Percentiles rank a stretch among this genome's conserved stretches.
These are phyloP conservation scores for Theristicus caerulescens DNA, from an alignment of 2,113 vertebrate genomes.

Conservation along the genomic window DNA sequence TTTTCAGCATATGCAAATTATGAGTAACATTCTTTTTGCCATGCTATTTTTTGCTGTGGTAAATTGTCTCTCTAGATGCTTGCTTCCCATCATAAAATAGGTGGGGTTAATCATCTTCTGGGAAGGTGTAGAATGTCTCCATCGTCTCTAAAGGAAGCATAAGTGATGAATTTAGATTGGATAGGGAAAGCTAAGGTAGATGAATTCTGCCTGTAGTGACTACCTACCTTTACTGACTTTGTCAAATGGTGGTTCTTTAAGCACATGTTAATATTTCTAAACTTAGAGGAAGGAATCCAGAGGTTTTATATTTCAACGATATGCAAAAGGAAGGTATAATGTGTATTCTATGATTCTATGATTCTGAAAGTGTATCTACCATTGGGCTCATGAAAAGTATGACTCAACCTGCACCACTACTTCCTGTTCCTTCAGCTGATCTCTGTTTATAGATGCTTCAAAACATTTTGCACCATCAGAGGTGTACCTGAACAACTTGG, in stretches of 20 bases:
- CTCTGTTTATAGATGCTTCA: not conserved
- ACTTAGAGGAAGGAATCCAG: not conserved
- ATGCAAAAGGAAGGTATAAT: rapidly evolving
- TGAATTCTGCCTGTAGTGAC: not conserved
- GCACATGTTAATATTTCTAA: not conserved
- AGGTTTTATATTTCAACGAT: not conserved
- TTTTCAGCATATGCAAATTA: conserved; percentile 1
- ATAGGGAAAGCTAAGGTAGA: not conserved
- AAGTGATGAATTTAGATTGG: not conserved
- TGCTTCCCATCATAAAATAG: not conserved
- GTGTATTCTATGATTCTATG: not conserved
- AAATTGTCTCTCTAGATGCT: not conserved
- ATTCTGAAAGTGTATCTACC: not conserved
- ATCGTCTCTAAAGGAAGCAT: not conserved
- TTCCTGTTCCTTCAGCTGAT: not conserved
- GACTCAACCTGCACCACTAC: not conserved
- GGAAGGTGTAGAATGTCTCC: not conserved
- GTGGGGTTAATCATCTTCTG: not conserved
- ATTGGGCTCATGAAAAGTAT: not conserved
- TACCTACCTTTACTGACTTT: not conserved
- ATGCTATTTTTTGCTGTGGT: not conserved
- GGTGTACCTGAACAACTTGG: not conserved
- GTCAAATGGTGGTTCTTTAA: not conserved
- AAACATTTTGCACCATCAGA: not conserved
- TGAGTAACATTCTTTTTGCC: not conserved